Conservation (phyloP, 2,888 invertebrate genomes). For the Esperia sulphurella region DNA sequence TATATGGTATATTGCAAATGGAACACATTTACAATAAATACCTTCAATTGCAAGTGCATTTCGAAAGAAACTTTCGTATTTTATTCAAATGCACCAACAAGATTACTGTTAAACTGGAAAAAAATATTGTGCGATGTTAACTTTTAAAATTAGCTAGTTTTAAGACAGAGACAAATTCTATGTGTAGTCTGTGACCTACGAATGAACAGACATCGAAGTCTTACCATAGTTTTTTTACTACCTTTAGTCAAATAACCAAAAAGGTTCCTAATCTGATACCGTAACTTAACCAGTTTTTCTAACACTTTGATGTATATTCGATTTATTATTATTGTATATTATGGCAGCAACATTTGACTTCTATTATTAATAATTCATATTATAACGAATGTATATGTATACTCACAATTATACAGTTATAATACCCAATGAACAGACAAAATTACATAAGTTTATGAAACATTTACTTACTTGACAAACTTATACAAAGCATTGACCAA, state of each 20-base stretch:
- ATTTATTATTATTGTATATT: slow-evolving; percentile 14
- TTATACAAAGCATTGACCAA: not conserved
- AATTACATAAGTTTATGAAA: not conserved
- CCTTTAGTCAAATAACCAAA: not conserved
- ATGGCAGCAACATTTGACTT: slow-evolving; percentile 27
- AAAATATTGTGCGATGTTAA: too few species aligned
- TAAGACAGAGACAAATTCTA: not conserved
- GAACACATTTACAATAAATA: too few species aligned
- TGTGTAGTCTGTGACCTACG: too few species aligned
- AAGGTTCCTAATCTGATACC: not conserved
- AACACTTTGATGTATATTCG: not conserved
- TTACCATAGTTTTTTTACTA: not conserved
- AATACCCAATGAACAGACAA: not conserved
- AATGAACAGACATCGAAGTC: too few species aligned
- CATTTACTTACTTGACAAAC: not conserved
- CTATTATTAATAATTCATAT: slow-evolving; percentile 1
- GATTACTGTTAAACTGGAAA: too few species aligned
- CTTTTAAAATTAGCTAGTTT: too few species aligned
- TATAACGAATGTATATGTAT: not conserved
- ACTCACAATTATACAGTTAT: not conserved
- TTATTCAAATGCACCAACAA: too few species aligned
- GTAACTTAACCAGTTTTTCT: not conserved
- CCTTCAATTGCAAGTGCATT: too few species aligned
- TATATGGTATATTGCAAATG: too few species aligned
- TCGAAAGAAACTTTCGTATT: too few species aligned